A percentile compares a stretch with the other conserved stretches of the same genome.
Conservation (phyloP, 1,140 invertebrate species). For the Caligus rogercresseyi region DNA sequence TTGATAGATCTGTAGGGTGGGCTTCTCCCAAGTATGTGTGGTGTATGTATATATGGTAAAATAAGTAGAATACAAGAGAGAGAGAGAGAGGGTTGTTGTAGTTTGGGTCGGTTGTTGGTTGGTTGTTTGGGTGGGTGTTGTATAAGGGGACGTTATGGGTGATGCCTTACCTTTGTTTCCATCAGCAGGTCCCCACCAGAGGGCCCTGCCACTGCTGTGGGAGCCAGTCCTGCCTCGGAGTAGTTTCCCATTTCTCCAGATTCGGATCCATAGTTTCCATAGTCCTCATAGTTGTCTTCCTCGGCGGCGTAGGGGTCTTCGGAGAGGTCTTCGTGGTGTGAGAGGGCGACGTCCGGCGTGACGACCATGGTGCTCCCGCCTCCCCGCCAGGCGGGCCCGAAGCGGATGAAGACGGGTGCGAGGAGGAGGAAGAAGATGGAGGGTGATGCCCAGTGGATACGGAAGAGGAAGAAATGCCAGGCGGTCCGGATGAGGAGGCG, state of each 20-base stretch:
- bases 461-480: too few relatives aligned
- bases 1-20: background rate
- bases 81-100: background rate
- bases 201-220: background rate
- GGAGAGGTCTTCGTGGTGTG: conserved; percentile 27
- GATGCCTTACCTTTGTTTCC: background rate
- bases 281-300: background rate
- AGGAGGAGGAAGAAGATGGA: too few relatives aligned
- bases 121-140: too few relatives aligned
- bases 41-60: too few relatives aligned
- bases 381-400: too few relatives aligned
- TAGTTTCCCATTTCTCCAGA: background rate
- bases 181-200: background rate
- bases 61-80: background rate
- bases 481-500: too few relatives aligned
- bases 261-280: background rate
- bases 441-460: too few relatives aligned
- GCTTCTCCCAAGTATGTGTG: too few relatives aligned
- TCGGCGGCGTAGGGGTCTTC: background rate
- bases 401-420: too few relatives aligned
- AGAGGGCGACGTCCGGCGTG: conserved; percentile 29
- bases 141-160: too few relatives aligned
- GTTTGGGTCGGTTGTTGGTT: background rate
- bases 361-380: conserved; percentile 29
- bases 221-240: background rate